phyloP scores from a whole-genome alignment of 2,888 invertebrate species.

The Mayetiola destructor region DNA sequence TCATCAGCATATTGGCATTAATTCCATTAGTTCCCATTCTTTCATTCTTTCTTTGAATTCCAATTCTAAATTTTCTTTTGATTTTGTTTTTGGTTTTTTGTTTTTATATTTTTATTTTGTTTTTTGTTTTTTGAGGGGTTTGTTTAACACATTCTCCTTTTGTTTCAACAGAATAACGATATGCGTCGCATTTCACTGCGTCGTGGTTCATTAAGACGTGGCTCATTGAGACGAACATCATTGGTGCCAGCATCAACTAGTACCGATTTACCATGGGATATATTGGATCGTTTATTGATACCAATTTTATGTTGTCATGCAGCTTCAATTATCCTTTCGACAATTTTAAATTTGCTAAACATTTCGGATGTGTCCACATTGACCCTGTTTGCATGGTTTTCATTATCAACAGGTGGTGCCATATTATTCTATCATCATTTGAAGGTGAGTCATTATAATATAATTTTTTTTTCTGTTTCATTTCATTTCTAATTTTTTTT shows the following conservation, averaged over 20 bases:
- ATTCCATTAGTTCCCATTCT: too few species aligned
- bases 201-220: constrained; percentile 28
- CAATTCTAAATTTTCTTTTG: too few species aligned
- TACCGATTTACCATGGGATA: constrained; percentile 55
- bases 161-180: constrained; percentile 14
- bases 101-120: too few species aligned
- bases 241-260: constrained; percentile 39
- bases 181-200: constrained; percentile 2
- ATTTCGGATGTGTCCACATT: constrained; percentile 64
- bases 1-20: too few species aligned
- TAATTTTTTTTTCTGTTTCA: neutral
- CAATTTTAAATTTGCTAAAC: constrained; percentile 52
- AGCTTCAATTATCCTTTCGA: constrained; percentile 58
- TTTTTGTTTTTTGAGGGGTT: too few species aligned
- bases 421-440: constrained; percentile 73
- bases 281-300: constrained; percentile 53
- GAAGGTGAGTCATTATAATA: constrained; percentile 41
- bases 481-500: neutral
- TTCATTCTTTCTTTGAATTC: too few species aligned
- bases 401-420: constrained; percentile 55
- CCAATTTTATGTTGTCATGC: constrained; percentile 71
- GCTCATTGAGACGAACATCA: constrained; percentile 44
- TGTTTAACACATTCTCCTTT: too few species aligned
- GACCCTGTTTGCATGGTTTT: constrained; percentile 63
- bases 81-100: too few species aligned